A percentile compares a stretch with the other conserved stretches of the same genome.
phyloP scores from a whole-genome alignment of 2,797 vertebrate genomes.

The Harpagifer antarcticus region DNA sequence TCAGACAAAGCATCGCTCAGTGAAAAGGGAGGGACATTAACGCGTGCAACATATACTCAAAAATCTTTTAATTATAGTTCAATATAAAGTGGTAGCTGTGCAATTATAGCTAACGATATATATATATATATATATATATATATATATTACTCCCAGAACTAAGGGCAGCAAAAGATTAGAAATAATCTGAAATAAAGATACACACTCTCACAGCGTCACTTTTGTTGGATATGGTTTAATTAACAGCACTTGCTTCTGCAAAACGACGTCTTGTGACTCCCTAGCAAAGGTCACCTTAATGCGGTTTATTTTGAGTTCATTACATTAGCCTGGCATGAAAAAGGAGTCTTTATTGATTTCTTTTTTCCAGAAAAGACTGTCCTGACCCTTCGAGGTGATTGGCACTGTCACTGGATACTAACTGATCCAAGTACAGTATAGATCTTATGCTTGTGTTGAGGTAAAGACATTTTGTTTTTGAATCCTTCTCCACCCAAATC shows the following conservation, averaged over 20 bases:
- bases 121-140: background rate
- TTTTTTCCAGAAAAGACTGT: background rate
- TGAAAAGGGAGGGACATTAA: conserved; percentile 26
- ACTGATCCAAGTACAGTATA: background rate
- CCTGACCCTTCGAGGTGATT: conserved; percentile 10
- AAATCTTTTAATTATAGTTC: background rate
- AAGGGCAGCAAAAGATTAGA: background rate
- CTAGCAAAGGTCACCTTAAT: conserved; percentile 22
- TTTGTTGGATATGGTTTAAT: background rate
- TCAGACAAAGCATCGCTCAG: conserved; percentile 25
- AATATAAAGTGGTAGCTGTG: background rate
- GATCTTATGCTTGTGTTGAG: conserved; percentile 9
- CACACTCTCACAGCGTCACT: background rate
- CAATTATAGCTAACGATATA: conserved; percentile 1
- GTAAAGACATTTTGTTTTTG: conserved; percentile 20
- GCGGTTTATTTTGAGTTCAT: background rate
- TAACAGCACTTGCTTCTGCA: background rate
- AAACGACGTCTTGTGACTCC: conserved; percentile 15
- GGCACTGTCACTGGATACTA: conserved; percentile 3
- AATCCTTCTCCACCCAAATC: conserved; percentile 27
- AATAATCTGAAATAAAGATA: background rate
- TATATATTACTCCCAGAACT: no score
- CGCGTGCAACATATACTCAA: conserved; percentile 7
- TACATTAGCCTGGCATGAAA: background rate
- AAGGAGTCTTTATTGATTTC: background rate